Conservation (phyloP, 2,113 vertebrate genomes). For the Limanda limanda region DNA sequence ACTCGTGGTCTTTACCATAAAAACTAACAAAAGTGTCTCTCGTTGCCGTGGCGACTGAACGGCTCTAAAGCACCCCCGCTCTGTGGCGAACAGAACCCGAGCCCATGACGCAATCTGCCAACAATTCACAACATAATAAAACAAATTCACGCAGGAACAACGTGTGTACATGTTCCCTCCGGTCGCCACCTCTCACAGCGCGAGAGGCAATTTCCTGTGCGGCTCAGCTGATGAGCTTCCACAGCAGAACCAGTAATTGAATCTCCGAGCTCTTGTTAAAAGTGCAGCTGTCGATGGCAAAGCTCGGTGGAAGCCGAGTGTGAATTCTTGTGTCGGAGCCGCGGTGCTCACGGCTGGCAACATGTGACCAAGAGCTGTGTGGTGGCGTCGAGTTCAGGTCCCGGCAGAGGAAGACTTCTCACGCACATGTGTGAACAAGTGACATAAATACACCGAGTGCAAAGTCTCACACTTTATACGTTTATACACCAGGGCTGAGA, state of each 20-base stretch:
- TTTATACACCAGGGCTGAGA: no score
- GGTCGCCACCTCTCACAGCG: conserved; percentile 68
- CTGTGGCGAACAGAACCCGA: not conserved
- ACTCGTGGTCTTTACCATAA: no score
- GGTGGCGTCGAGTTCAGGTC: conserved; percentile 12
- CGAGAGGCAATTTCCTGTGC: conserved; percentile 74
- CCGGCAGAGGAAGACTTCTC: conserved; percentile 43
- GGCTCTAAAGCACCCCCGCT: not conserved
- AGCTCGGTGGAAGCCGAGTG: conserved; percentile 70
- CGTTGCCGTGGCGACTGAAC: conserved; percentile 6
- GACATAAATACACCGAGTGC: conserved; percentile 21
- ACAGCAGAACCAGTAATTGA: conserved; percentile 81
- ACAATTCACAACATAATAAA: conserved; percentile 49
- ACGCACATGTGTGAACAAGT: conserved; percentile 52
- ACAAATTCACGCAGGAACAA: conserved; percentile 27
- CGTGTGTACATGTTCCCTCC: conserved; percentile 42
- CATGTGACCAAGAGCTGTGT: conserved; percentile 54
- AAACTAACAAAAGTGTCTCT: no score
- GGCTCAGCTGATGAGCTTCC: conserved; percentile 62
- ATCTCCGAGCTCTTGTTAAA: conserved; percentile 82
- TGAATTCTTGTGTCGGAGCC: conserved; percentile 85
- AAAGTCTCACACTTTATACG: not conserved
- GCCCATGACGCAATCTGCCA: conserved; percentile 52
- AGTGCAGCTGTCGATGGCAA: conserved; percentile 77
- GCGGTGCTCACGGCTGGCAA: conserved; percentile 71